A percentile compares a stretch with the other conserved stretches of the same genome.
These are phyloP conservation scores for Lepilemur septentrionalis DNA, from an alignment of 2,797 vertebrate species.

Conservation along the genomic window DNA sequence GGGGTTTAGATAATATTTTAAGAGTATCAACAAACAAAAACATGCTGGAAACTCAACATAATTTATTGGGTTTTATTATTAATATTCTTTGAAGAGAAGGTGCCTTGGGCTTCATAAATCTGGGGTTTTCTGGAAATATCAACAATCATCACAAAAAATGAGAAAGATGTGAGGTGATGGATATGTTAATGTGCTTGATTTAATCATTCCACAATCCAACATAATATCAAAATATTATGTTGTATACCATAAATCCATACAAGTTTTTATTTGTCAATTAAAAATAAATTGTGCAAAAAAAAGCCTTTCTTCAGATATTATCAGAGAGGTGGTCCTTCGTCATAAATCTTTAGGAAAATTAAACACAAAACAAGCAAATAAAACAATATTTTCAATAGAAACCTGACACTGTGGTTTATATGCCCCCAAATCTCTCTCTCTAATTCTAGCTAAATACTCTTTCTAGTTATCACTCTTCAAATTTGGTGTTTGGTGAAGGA, in stretches of 20 bases:
- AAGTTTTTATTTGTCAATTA: background rate
- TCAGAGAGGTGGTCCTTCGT: background rate
- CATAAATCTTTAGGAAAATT: background rate
- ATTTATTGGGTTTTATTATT: background rate
- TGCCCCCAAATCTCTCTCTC: background rate
- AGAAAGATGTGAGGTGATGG: background rate
- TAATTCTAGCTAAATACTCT: background rate
- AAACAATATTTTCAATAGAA: background rate
- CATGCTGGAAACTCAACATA: background rate
- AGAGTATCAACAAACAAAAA: background rate
- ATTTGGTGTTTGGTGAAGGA: background rate
- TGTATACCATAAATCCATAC: background rate
- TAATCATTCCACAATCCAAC: background rate
- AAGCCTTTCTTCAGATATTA: background rate
- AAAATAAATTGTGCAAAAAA: background rate
- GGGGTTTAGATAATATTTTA: background rate
- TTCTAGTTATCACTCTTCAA: background rate
- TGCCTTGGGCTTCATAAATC: background rate
- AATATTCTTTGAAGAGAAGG: background rate
- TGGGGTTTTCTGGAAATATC: background rate
- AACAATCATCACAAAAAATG: background rate
- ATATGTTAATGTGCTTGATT: background rate
- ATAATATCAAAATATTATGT: background rate
- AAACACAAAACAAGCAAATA: conserved; percentile 37
- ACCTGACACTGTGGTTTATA: background rate